These are phyloP conservation scores for Scatophagus argus DNA, from an alignment of 2,113 vertebrate species.

Conservation along the genomic window DNA sequence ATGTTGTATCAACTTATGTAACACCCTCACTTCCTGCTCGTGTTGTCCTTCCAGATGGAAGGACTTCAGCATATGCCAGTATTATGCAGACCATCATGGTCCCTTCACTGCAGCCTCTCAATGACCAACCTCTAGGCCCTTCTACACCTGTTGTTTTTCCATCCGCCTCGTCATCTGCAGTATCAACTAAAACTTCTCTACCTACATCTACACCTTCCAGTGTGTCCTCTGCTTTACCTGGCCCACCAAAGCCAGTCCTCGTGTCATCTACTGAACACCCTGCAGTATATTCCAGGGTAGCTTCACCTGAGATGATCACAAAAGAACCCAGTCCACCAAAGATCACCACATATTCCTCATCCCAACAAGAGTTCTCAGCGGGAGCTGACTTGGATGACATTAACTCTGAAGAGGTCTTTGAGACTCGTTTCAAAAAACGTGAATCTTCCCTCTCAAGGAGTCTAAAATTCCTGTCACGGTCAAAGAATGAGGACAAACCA, in stretches of 20 bases:
- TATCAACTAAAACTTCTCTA: constrained; percentile 22
- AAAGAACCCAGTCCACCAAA: constrained; percentile 84
- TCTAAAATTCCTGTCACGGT: constrained; percentile 89
- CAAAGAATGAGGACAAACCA: constrained; percentile 90
- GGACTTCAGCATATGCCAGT: constrained; percentile 89
- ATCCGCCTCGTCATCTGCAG: constrained; percentile 9
- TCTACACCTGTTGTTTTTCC: constrained; percentile 51
- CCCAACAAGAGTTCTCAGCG: constrained; percentile 61
- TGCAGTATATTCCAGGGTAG: constrained; percentile 85
- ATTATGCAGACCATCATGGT: constrained; percentile 93
- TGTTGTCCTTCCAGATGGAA: constrained; percentile 84
- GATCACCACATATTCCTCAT: constrained; percentile 46
- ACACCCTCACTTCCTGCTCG: constrained; percentile 64
- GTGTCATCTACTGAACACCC: constrained; percentile 81
- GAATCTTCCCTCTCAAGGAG: constrained; percentile 92
- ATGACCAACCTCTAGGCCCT: constrained; percentile 29
- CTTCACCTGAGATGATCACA: constrained; percentile 79
- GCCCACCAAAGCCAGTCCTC: constrained; percentile 46
- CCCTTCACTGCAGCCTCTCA: constrained; percentile 65
- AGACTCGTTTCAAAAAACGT: constrained; percentile 94
- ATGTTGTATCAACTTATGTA: constrained; percentile 59
- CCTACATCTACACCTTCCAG: constrained; percentile 21
- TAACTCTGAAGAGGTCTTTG: constrained; percentile 94
- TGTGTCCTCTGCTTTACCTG: constrained; percentile 34
- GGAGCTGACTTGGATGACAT: constrained; percentile 87